Conservation (phyloP, 2,797 vertebrate species). For the Champsocephalus esox region DNA sequence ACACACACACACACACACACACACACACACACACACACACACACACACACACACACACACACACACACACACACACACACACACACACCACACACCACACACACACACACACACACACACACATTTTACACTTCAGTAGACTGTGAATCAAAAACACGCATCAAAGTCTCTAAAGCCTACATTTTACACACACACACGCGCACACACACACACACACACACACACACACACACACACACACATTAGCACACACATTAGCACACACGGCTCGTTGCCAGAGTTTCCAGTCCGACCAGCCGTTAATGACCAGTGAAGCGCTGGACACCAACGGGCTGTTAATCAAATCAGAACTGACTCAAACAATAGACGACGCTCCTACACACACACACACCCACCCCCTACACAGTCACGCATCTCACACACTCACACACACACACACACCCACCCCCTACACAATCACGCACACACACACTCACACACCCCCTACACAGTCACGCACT, state of each 20-base stretch:
- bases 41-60: neutral
- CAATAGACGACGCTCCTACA: constrained; percentile 51
- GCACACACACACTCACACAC: constrained; percentile 22
- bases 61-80: neutral
- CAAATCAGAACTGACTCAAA: constrained; percentile 59
- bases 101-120: too few species aligned
- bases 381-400: neutral
- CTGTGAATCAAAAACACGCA: too few species aligned
- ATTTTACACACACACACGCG: neutral
- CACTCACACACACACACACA: constrained; percentile 7
- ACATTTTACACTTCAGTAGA: neutral
- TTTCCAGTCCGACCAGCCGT: constrained; percentile 29
- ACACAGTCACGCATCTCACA: neutral
- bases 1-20: neutral
- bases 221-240: neutral
- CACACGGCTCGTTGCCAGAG: constrained; percentile 35
- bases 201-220: constrained; percentile 7
- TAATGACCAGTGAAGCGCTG: constrained; percentile 58
- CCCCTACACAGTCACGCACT: neutral
- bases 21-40: neutral
- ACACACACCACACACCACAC: too few species aligned
- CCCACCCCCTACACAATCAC: neutral
- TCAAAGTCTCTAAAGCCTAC: too few species aligned
- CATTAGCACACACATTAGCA: neutral
- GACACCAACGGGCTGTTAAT: constrained; percentile 67